Evolutionary conservation across 2,888 invertebrate species (phyloP).

Genomic region (Pediacus dermestoides): DNA sequence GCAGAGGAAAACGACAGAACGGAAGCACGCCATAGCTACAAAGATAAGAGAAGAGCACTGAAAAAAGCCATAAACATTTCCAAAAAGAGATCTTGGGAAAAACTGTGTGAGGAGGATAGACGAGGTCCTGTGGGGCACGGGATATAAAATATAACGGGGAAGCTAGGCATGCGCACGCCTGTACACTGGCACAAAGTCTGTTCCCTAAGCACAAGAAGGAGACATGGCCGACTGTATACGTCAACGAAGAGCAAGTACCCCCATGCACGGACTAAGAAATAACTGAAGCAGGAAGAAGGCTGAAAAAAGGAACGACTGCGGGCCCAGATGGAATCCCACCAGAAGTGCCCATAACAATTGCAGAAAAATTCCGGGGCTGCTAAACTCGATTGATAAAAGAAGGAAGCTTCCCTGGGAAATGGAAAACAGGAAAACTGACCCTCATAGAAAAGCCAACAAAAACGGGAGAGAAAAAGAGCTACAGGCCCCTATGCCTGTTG

Average conservation of each 20-base stretch:
- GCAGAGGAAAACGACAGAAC: not conserved
- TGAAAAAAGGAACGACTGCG: not conserved
- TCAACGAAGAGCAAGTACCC: not conserved
- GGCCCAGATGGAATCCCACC: slow-evolving; percentile 1
- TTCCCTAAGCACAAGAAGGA: not conserved
- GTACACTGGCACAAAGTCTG: not conserved
- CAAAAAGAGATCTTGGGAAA: not conserved
- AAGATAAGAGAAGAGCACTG: not conserved
- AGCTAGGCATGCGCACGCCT: not conserved
- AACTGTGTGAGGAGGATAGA: not conserved
- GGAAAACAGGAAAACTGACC: not conserved
- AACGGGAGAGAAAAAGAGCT: not conserved
- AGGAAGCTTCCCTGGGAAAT: not conserved
- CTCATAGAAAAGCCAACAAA: not conserved
- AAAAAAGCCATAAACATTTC: not conserved
- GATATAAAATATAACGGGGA: not conserved
- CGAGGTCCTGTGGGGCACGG: not conserved
- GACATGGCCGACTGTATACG: not conserved
- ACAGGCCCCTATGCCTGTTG: slow-evolving; percentile 1
- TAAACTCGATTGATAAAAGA: not conserved
- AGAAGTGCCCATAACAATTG: not conserved
- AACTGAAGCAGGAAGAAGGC: not conserved
- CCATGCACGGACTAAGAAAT: not conserved
- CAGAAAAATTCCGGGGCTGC: not conserved
- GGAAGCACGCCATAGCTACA: not conserved